These are phyloP conservation scores for Prunella fulvescens DNA, from an alignment of 2,113 vertebrate species.

Conservation along the genomic window DNA sequence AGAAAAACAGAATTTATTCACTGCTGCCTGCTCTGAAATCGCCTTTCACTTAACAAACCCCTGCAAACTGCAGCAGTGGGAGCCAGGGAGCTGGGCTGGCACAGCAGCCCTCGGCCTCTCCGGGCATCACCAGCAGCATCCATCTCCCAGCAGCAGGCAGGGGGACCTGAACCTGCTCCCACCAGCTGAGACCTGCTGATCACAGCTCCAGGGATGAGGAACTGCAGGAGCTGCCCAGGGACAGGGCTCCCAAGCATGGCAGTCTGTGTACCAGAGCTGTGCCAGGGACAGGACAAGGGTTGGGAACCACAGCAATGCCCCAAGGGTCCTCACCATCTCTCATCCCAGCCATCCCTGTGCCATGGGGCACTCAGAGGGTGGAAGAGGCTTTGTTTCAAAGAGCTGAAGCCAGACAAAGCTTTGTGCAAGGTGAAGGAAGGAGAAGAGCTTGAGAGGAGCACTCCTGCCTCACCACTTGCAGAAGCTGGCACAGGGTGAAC, in stretches of 20 bases:
- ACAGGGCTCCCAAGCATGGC: fast-evolving
- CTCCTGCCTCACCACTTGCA: fast-evolving
- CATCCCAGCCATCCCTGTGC: not conserved
- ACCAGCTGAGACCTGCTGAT: fast-evolving
- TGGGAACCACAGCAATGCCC: not conserved
- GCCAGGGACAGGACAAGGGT: fast-evolving
- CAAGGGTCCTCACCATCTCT: not conserved
- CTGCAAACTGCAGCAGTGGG: not conserved
- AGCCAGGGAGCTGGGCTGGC: not conserved
- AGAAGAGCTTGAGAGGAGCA: fast-evolving
- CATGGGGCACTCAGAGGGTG: fast-evolving
- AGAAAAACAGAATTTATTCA: constrained; percentile 45
- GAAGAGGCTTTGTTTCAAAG: not conserved
- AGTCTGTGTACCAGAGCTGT: not conserved
- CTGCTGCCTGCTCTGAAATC: not conserved
- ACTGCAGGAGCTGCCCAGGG: not conserved
- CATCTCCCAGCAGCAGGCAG: fast-evolving
- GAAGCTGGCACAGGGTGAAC: not conserved
- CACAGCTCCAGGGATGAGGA: not conserved
- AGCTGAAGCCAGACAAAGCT: not conserved
- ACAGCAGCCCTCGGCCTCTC: not conserved
- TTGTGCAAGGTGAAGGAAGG: not conserved
- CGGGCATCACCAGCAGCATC: fast-evolving
- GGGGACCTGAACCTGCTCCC: fast-evolving
- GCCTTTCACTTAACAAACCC: not conserved